Evolutionary conservation across 2,113 vertebrate species (phyloP).

Genomic region (Coptodon rendalli): DNA sequence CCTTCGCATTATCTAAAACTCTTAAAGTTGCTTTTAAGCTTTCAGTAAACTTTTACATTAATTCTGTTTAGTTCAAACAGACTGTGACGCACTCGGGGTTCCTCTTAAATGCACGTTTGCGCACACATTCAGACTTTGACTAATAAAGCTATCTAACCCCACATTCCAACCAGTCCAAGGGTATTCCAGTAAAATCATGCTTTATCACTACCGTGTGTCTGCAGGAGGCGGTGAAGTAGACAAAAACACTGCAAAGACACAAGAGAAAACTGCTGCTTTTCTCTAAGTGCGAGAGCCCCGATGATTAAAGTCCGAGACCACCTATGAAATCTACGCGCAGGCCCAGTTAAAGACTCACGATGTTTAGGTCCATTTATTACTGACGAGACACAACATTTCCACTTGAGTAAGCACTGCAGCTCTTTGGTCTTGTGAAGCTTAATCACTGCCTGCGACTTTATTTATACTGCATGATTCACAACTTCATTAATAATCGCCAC

Average conservation of each 20-base stretch:
- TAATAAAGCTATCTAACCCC: background rate
- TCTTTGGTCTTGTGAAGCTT: background rate
- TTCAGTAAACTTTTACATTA: background rate
- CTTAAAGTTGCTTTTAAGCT: background rate
- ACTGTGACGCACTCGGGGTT: background rate
- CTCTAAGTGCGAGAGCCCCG: background rate
- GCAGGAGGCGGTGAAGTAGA: background rate
- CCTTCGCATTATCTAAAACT: background rate
- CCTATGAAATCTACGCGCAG: background rate
- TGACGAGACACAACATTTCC: background rate
- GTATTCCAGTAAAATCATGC: background rate
- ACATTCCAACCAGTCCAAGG: constrained; percentile 4
- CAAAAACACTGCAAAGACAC: background rate
- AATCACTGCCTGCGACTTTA: background rate
- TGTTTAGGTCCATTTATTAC: background rate
- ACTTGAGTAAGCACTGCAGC: background rate
- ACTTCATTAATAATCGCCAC: background rate
- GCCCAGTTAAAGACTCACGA: background rate
- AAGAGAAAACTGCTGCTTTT: background rate
- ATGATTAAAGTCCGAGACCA: background rate
- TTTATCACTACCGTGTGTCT: background rate
- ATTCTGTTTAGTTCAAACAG: background rate
- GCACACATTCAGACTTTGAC: background rate
- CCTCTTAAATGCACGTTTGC: background rate
- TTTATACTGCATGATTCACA: background rate